Base-by-base conservation (phyloP, 1,140 invertebrate species). In the Achatina immaculata region DNA sequence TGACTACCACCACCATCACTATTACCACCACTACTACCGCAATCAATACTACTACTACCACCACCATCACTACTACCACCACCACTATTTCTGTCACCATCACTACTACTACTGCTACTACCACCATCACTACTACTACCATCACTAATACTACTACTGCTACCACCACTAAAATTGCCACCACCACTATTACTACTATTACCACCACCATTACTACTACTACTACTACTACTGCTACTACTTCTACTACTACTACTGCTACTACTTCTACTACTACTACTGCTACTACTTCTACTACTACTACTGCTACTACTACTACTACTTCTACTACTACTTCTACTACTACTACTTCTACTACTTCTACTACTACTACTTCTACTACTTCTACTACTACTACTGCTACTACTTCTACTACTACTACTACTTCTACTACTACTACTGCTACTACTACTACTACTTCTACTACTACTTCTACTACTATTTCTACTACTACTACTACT, bases 261-360 rank as follows among this genome's bases (percentile, higher is more conserved):
- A n/a, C n/a, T n/a, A n/a, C n/a, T n/a, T n/a, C n/a, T 21, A 68
- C 19, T 21, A 73, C 31, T 21, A 73, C 31, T 21, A 73, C 31
- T 21, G 42, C 31, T 21, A 73, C 19, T 21, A 73, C 16, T 45
- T 38, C 31, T 16, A 73, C 19, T 45, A 73, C 19, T 45, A 73
- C 31, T 45, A 73, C 31, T 45, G 42, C 19, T 45, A 73, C 19
- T 45, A 73, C 19, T 45, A 73, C 19, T 45, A 73, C 31, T 45
- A 73, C 19, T 45, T 38, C 19, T 45, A 73, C 19, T 45, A 73
- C 31, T 45, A 73, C 19, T 45, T 38, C 19, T 45, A 73, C 31
- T 45, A 73, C 19, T 45, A 68, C 19, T 68, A 68, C 19, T 68
- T 19, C 11, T 68, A 68, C 19, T 68, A 68, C 19, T 73, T 16